phyloP scores from a whole-genome alignment of 2,888 invertebrate species.

The Spialia ferax region DNA sequence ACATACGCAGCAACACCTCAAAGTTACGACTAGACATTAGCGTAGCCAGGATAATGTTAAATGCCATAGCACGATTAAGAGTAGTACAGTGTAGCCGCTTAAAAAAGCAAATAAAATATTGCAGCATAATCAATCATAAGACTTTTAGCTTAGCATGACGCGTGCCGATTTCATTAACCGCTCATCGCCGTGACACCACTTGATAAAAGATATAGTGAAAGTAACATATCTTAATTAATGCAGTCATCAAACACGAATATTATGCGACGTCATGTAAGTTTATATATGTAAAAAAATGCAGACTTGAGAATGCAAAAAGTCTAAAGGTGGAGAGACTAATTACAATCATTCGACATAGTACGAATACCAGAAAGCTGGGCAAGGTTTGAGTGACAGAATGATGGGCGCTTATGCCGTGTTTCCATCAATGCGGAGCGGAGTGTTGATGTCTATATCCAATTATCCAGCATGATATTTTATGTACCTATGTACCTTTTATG shows the following conservation, averaged over 20 bases:
- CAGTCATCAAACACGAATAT: constrained; percentile 23
- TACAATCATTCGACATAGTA: too few species aligned
- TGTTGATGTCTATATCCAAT: too few species aligned
- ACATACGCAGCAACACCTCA: too few species aligned
- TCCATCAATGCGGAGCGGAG: too few species aligned
- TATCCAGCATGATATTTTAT: too few species aligned
- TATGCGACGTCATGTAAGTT: constrained; percentile 16
- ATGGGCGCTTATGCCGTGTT: too few species aligned
- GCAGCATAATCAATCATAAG: constrained; percentile 27
- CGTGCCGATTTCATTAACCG: constrained; percentile 34
- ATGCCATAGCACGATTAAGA: neutral
- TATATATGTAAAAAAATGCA: constrained; percentile 1
- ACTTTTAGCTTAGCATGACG: constrained; percentile 24
- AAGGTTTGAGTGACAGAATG: neutral
- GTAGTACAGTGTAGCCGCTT: neutral
- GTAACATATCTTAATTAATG: constrained; percentile 27
- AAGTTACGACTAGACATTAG: too few species aligned
- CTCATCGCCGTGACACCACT: constrained; percentile 18
- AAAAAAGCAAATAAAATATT: constrained; percentile 13
- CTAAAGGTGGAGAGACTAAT: neutral
- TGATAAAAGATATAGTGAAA: constrained; percentile 29
- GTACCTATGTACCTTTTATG: too few species aligned
- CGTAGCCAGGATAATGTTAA: too few species aligned
- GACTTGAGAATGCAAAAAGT: neutral
- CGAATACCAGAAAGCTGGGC: neutral